Evolutionary conservation across 2,113 vertebrate species (phyloP).

Genomic region (Clinocottus analis): DNA sequence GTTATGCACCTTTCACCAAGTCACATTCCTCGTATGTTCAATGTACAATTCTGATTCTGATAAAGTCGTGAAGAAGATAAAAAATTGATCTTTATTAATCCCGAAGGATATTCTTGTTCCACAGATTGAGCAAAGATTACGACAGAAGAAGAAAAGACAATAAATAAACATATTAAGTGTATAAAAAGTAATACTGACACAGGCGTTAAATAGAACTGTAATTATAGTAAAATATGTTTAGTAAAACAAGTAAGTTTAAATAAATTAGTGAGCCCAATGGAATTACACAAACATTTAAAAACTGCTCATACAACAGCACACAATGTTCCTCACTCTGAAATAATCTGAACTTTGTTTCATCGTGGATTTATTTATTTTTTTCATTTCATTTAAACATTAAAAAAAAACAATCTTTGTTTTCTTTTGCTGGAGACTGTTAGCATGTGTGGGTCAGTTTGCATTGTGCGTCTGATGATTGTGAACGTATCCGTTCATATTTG

Average conservation of each 20-base stretch:
- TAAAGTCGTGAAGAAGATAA: too few relatives aligned
- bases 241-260: too few relatives aligned
- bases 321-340: background rate
- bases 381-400: background rate
- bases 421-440: background rate
- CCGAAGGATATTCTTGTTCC: too few relatives aligned
- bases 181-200: too few relatives aligned
- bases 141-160: background rate
- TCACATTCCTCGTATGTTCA: too few relatives aligned
- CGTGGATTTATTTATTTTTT: conserved; percentile 36
- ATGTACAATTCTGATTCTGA: too few relatives aligned
- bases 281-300: background rate
- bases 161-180: too few relatives aligned
- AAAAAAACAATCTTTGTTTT: background rate
- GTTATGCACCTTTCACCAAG: too few relatives aligned
- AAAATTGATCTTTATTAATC: background rate
- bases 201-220: too few relatives aligned
- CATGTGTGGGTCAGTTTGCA: background rate
- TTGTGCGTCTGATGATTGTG: background rate
- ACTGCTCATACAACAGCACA: background rate
- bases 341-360: background rate
- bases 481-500: background rate
- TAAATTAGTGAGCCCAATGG: too few relatives aligned
- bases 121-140: background rate
- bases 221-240: too few relatives aligned